phyloP scores from a whole-genome alignment of 2,797 vertebrate genomes.

The Phoeniculus purpureus region DNA sequence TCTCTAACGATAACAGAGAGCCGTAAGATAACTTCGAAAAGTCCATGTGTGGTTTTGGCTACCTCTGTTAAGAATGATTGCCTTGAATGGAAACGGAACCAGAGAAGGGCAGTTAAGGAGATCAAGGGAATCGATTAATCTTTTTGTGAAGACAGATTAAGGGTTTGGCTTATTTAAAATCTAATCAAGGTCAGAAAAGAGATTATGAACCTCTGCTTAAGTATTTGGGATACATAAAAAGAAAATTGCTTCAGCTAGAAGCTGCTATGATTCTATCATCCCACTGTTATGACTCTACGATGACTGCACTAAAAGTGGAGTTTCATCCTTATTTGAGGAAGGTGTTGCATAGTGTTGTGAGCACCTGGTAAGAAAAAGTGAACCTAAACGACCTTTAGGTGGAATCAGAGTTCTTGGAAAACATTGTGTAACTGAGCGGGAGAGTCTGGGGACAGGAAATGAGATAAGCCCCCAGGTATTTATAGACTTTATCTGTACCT shows the following conservation, averaged over 20 bases:
- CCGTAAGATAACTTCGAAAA: background rate
- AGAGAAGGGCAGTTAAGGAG: background rate
- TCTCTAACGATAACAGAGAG: background rate
- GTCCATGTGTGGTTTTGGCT: background rate
- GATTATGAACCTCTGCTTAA: background rate
- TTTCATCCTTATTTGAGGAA: background rate
- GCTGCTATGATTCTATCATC: fast-evolving
- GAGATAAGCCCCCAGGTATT: background rate
- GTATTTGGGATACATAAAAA: background rate
- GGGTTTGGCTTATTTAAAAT: background rate
- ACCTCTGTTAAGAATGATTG: background rate
- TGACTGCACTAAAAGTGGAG: background rate
- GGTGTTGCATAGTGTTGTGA: background rate
- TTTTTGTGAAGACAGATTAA: slow-evolving; percentile 4
- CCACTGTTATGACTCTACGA: fast-evolving
- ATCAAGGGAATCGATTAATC: slow-evolving; percentile 1
- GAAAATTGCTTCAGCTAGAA: background rate
- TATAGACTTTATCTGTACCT: background rate
- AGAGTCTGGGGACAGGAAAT: slow-evolving; percentile 22
- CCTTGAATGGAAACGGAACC: fast-evolving
- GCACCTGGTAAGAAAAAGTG: background rate
- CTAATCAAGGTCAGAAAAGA: background rate
- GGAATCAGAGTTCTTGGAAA: background rate
- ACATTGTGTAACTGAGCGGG: background rate
- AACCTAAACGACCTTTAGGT: background rate